A percentile compares a stretch with the other conserved stretches of the same genome.
Evolutionary conservation across 2,797 vertebrate genomes (phyloP).

Genomic region (Clamator glandarius): DNA sequence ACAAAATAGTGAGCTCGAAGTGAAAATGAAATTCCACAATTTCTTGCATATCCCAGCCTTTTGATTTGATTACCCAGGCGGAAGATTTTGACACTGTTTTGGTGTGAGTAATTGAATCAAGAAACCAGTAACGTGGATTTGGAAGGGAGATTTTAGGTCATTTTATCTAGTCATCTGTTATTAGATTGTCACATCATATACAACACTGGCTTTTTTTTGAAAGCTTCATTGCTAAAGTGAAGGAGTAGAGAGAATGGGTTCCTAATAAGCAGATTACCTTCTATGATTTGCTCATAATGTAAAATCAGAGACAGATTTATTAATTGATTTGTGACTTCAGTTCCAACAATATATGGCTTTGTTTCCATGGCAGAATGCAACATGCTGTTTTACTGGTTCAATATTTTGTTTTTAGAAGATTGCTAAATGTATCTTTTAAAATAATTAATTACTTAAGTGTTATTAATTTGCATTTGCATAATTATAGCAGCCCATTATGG

Average conservation of each 20-base stretch:
- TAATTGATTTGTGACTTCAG: not conserved
- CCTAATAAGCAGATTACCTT: not conserved
- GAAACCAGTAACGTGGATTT: not conserved
- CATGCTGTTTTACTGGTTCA: not conserved
- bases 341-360: not conserved
- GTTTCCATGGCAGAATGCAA: not conserved
- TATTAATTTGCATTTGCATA: slow-evolving; percentile 16
- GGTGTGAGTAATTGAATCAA: not conserved
- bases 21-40: not conserved
- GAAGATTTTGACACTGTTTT: not conserved
- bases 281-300: not conserved
- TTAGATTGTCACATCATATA: not conserved
- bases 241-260: not conserved
- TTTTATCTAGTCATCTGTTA: not conserved
- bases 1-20: not conserved
- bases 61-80: not conserved
- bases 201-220: not conserved
- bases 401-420: not conserved
- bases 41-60: not conserved
- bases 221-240: not conserved
- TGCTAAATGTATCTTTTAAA: not conserved
- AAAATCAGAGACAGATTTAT: not conserved
- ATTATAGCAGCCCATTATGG: not conserved
- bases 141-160: not conserved
- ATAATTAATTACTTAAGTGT: not conserved